Evolutionary conservation across 2,797 vertebrate species (phyloP).

Genomic region (Fistularia tabacaria): DNA sequence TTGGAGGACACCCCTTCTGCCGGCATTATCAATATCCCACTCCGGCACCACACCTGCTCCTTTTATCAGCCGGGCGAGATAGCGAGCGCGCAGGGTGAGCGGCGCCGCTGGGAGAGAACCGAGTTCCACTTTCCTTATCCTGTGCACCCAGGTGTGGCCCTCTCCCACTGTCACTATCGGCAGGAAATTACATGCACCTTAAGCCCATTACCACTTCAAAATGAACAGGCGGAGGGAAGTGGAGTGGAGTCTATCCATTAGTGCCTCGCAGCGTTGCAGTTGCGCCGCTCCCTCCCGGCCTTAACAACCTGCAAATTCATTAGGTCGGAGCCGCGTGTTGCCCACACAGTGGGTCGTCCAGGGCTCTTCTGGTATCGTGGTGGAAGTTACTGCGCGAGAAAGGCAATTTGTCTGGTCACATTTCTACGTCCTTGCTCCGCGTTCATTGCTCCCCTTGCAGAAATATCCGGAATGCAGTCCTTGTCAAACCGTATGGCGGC

Average conservation of each 20-base stretch:
- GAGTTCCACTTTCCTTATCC: slow-evolving; percentile 65
- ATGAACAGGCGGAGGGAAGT: slow-evolving; percentile 47
- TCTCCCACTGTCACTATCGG: slow-evolving; percentile 58
- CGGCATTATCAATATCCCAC: slow-evolving; percentile 58
- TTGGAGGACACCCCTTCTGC: slow-evolving; percentile 45
- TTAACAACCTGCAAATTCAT: slow-evolving; percentile 60
- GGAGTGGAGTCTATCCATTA: slow-evolving; percentile 51
- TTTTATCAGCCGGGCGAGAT: slow-evolving; percentile 52
- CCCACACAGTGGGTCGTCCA: slow-evolving; percentile 35
- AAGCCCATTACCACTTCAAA: slow-evolving; percentile 72
- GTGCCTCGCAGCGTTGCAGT: slow-evolving; percentile 44
- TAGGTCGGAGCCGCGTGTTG: slow-evolving; percentile 45
- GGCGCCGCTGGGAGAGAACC: slow-evolving; percentile 35
- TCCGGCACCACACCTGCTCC: slow-evolving; percentile 53
- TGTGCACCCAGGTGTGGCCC: slow-evolving; percentile 60
- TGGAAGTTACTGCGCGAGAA: slow-evolving; percentile 27
- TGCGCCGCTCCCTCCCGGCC: slow-evolving; percentile 39
- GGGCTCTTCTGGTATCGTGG: slow-evolving; percentile 29
- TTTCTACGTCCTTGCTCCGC: too few relatives aligned
- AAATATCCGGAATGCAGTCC: too few relatives aligned
- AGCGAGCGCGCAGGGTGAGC: slow-evolving; percentile 45
- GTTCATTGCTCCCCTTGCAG: too few relatives aligned
- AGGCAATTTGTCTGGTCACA: too few relatives aligned
- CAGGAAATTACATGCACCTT: slow-evolving; percentile 71
- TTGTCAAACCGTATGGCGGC: too few relatives aligned